These are phyloP conservation scores for Psophia crepitans DNA, from an alignment of 2,113 vertebrate species.

Conservation along the genomic window DNA sequence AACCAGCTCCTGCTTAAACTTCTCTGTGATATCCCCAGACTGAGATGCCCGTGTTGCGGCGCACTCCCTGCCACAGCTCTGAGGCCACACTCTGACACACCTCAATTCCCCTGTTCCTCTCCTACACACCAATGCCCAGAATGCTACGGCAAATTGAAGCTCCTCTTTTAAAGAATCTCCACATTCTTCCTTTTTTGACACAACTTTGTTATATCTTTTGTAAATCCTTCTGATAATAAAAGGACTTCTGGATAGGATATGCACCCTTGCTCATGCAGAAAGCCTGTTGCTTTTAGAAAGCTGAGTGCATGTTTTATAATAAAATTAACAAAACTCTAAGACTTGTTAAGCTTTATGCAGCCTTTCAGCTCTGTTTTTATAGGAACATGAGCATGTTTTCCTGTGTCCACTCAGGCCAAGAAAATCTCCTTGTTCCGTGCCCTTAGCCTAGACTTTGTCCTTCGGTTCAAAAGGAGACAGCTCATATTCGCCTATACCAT, in stretches of 20 bases:
- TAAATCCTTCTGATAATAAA: neutral
- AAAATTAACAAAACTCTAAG: neutral
- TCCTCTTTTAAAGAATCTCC: neutral
- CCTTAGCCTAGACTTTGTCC: neutral
- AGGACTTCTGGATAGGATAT: neutral
- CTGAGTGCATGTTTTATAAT: neutral
- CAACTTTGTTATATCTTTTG: neutral
- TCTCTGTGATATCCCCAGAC: neutral
- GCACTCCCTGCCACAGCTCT: neutral
- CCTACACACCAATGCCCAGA: neutral
- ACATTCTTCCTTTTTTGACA: neutral
- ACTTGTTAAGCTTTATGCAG: neutral
- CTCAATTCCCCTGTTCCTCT: neutral
- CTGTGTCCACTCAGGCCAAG: neutral
- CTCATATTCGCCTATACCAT: neutral
- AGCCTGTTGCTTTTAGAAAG: neutral
- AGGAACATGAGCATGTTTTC: neutral
- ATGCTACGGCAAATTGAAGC: neutral
- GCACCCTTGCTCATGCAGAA: neutral
- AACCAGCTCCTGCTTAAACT: neutral
- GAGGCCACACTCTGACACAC: neutral
- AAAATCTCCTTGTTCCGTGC: neutral
- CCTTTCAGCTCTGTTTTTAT: neutral
- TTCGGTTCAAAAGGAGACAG: neutral
- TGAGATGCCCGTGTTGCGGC: accelerated